Conservation (phyloP, 2,113 vertebrate genomes). For the Oncorhynchus tshawytscha region DNA sequence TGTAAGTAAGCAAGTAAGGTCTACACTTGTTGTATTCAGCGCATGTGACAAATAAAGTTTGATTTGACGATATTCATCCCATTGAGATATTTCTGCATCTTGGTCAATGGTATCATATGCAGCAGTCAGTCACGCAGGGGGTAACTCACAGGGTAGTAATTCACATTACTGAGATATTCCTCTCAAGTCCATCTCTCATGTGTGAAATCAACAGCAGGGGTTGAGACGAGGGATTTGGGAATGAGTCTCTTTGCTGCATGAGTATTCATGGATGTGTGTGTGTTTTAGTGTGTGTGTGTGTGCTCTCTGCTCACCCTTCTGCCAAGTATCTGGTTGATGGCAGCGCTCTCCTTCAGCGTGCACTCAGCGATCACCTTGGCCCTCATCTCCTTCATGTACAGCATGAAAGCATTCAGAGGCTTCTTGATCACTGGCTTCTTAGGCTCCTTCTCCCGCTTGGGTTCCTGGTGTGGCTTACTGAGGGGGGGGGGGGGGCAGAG, state of each 20-base stretch:
- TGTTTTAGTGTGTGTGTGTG: neutral
- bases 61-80: neutral
- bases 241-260: neutral
- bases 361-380: slow-evolving; percentile 98
- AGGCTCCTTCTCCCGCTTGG: slow-evolving; percentile 92
- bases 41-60: no score
- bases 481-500: neutral
- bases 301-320: slow-evolving; percentile 82
- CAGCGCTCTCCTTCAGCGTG: slow-evolving; percentile 97
- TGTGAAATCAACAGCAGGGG: neutral
- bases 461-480: slow-evolving; percentile 90
- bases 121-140: neutral
- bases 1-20: no score
- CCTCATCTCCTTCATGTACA: slow-evolving; percentile 99
- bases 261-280: neutral
- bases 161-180: neutral
- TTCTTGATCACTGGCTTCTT: slow-evolving; percentile 99
- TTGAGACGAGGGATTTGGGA: neutral
- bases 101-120: neutral
- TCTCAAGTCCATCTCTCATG: neutral
- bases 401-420: slow-evolving; percentile 97
- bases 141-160: neutral
- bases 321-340: slow-evolving; percentile 98
- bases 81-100: neutral
- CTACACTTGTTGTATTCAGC: no score